Conservation (phyloP, 2,888 invertebrate species). For the Cosmopolites sordidus region DNA sequence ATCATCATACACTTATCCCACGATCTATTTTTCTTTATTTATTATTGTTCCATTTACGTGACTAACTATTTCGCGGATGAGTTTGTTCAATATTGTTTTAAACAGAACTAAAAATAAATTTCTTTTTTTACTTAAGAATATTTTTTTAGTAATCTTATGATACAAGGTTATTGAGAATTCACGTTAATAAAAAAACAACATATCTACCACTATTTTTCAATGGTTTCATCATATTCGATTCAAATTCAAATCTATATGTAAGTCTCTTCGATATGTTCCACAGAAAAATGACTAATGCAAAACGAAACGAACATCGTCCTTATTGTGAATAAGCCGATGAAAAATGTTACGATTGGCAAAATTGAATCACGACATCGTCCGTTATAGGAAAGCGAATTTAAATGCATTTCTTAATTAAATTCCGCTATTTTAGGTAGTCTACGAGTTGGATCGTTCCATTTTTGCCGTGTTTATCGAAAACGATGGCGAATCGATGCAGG, state of each 20-base stretch:
- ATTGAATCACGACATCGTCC: slow-evolving; percentile 14
- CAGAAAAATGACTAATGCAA: slow-evolving; percentile 20
- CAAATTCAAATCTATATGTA: slow-evolving; percentile 12
- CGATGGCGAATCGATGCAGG: slow-evolving; percentile 13
- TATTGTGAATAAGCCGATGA: slow-evolving; percentile 14
- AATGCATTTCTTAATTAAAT: slow-evolving; percentile 21
- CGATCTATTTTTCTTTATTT: too few species aligned
- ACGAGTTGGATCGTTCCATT: slow-evolving; percentile 8
- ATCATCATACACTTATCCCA: too few species aligned
- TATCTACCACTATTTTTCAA: background rate
- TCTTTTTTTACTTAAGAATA: too few species aligned
- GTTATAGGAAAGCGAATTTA: slow-evolving; percentile 6
- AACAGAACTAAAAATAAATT: too few species aligned
- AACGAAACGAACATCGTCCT: slow-evolving; percentile 20
- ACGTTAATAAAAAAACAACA: too few species aligned
- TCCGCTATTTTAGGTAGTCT: slow-evolving; percentile 10
- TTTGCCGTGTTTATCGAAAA: slow-evolving; percentile 14
- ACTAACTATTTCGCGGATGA: too few species aligned
- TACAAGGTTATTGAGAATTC: too few species aligned
- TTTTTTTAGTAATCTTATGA: too few species aligned
- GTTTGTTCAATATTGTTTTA: too few species aligned
- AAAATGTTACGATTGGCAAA: slow-evolving; percentile 15
- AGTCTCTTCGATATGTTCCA: slow-evolving; percentile 20
- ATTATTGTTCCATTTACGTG: too few species aligned
- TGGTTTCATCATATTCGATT: slow-evolving; percentile 24